Percentiles rank a stretch among this genome's conserved stretches.
Evolutionary conservation across 1,140 invertebrate species (phyloP).

Genomic region (Lordiphosa collinella): DNA sequence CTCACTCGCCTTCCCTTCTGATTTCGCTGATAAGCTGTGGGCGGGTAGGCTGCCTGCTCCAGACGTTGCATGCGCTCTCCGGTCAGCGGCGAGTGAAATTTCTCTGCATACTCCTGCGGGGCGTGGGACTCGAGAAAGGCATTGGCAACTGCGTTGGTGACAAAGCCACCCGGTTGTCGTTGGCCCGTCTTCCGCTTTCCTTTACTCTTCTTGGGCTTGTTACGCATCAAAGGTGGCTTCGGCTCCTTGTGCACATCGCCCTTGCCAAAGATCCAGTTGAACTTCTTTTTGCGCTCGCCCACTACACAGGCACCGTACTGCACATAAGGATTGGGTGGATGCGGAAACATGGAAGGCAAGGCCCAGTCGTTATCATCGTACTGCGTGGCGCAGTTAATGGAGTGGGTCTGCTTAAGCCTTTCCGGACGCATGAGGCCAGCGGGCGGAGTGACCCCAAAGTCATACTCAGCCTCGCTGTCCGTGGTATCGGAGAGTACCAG

Average conservation of each 20-base stretch:
- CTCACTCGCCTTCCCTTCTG: background rate
- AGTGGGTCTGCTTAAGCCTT: constrained; percentile 34
- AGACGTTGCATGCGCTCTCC: constrained; percentile 26
- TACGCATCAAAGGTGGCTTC: constrained; percentile 42
- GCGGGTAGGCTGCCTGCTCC: constrained; percentile 32
- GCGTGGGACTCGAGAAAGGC: too few species aligned
- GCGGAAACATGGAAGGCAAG: constrained; percentile 37
- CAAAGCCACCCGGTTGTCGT: constrained; percentile 26
- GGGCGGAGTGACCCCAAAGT: constrained; percentile 74
- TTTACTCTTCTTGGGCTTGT: constrained; percentile 28
- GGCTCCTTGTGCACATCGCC: constrained; percentile 41
- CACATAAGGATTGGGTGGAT: constrained; percentile 41
- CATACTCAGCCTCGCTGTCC: constrained; percentile 68
- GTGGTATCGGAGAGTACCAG: constrained; percentile 63
- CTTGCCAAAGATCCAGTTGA: constrained; percentile 55
- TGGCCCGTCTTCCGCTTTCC: constrained; percentile 3
- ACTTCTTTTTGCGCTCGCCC: constrained; percentile 35
- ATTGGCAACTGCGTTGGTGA: background rate
- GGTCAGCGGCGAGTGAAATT: constrained; percentile 8
- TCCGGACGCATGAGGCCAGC: constrained; percentile 67
- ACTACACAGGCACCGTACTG: constrained; percentile 49
- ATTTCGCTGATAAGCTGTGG: constrained; percentile 10
- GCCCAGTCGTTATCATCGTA: constrained; percentile 70
- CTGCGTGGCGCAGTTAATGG: constrained; percentile 50
- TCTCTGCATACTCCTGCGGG: background rate